phyloP scores from a whole-genome alignment of 2,888 invertebrate genomes.

The Pristionchus japonicus region DNA sequence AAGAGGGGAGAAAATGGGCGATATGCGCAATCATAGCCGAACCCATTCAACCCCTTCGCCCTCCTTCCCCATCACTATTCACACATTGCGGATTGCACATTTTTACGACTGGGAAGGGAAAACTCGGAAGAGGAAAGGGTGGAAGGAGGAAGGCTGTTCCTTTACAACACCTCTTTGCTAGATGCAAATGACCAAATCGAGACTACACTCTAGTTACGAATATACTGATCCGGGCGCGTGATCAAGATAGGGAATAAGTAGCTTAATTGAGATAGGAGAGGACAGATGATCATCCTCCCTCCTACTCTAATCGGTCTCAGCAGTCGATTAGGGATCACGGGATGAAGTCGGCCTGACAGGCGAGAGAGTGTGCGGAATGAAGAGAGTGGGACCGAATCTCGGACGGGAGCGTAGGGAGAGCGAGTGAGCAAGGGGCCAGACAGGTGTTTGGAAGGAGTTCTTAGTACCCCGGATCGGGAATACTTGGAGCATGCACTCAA shows the following conservation, averaged over 20 bases:
- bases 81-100: neutral
- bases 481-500: neutral
- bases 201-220: neutral
- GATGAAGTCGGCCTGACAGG: neutral
- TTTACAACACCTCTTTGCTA: too few relatives aligned
- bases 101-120: slow-evolving; percentile 25
- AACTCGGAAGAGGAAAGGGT: neutral
- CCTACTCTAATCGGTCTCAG: neutral
- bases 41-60: neutral
- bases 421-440: neutral
- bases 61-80: neutral
- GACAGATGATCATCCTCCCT: neutral
- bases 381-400: neutral
- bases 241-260: neutral
- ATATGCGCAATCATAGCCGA: neutral
- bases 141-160: too few relatives aligned
- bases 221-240: too few relatives aligned
- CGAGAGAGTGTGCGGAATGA: neutral
- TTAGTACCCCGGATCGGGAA: neutral
- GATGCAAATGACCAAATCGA: too few relatives aligned
- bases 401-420: neutral
- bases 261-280: neutral
- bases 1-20: neutral
- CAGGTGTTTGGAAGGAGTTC: slow-evolving; percentile 8
- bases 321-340: neutral